Base-by-base conservation (phyloP, 2,888 invertebrate species). In the Nesidiocoris tenuis region DNA sequence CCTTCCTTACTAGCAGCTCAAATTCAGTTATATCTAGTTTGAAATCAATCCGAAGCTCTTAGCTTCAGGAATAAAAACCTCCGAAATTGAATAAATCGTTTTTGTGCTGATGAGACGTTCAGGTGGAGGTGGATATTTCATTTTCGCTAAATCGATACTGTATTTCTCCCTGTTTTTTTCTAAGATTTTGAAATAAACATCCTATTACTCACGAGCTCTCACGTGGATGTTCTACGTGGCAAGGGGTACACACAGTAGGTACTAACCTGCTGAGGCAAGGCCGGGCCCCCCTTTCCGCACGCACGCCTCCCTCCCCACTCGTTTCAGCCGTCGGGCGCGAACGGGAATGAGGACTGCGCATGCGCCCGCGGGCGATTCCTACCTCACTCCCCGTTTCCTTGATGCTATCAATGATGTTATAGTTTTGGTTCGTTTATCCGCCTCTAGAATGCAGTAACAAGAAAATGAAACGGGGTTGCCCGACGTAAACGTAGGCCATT, bases 191-290 rank as follows among this genome's bases (percentile, higher is more conserved):
- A 39, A 70, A 70, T 59, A 70, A 59, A 70, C 70, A 70, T 72
- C 72, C 72, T 72, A 72, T 63, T 72, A 72, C 72, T 72, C 72
- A 72, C 72, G 63, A 72, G 72, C 72, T 39, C 12, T 72, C 72
- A 72, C 59, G 72, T 72, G 72, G 72, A 21, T 72, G 63, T 72
- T 61, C 72, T 61, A 61, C 23, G 54, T n/a, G n/a, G n/a, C n/a
- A n/a, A n/a, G n/a, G 21, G 54, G 72, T 61, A 61, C 61, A 72
- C 72, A 63, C 61, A 72, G 72, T 61, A 61, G 61, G 72, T 72
- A 72, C 72, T 72, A 63, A 72, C 72, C 72, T 72, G 72, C 25
- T 61, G 39, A 61, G 61, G 72, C 61, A 63, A 61, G 61, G 72
- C 63, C 39, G 72, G 63, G 72, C 70, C 70, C 70, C 70, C 70